Base-by-base conservation (phyloP, 2,113 vertebrate genomes). In the Cyprinus carpio region DNA sequence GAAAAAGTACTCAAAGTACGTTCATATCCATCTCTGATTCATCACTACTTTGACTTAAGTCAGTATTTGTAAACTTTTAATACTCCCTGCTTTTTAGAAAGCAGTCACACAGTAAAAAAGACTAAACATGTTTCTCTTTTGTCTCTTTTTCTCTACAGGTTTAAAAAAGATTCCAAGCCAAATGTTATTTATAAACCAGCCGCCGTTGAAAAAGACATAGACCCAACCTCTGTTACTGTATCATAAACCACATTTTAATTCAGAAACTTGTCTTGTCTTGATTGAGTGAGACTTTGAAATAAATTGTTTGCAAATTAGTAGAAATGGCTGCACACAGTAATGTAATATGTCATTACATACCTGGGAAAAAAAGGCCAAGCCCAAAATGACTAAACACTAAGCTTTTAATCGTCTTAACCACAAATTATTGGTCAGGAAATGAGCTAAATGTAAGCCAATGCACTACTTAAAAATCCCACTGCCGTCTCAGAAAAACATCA, bases 171-270 rank as follows among this genome's bases (percentile, higher is more conserved):
- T 34, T 31, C 78, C 27, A 87, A 83, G 56, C 86, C 87, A 87
- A 88, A 89, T 49, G 91, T 91, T 2, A 86, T 90, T 81, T 92
- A 92, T 84, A 91, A 90, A 75, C 90, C 88, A 75, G 87, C 40
- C 46, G 16, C 15, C 4, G 46, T 11, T 81, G 60, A 37, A 29
- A 20, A 62, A 16, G 49, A 72, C 37, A 54, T n/a, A 20, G 71
- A 67, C 84, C 65, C 23, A 37, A 82, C 65, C 20, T 65, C 25
- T 67, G n/a, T 37, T 20, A 49, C 40, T 1, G 37, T 65, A 12
- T 18, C 37, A 23, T 69, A 31, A 81, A 49, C 23, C 29, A 54
- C 15, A 2, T 18, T 23, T 16, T 29, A n/a, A 71, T 40, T n/a
- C 69, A 12, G 69, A 72, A 72, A 40, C 34, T 11, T 11, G 20